Conservation (phyloP, 2,113 vertebrate species). For the Sminthopsis crassicaudata region DNA sequence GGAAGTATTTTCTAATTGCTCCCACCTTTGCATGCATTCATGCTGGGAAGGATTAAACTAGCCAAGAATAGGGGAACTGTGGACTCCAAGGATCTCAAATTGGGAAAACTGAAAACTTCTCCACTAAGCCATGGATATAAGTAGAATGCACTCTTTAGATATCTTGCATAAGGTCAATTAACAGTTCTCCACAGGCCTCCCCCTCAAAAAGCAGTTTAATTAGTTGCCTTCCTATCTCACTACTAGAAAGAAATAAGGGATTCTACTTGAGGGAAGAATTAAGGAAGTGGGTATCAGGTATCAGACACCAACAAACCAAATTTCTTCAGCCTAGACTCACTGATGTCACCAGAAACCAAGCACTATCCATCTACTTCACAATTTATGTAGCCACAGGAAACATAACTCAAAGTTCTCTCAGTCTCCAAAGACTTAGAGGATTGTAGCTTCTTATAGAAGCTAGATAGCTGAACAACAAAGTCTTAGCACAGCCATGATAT, state of each 20-base stretch:
- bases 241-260: conserved; percentile 30
- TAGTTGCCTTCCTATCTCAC: conserved; percentile 9
- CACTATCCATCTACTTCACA: conserved; percentile 6
- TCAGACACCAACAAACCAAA: conserved; percentile 23
- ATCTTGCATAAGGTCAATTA: background rate
- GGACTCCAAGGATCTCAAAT: background rate
- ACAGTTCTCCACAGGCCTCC: conserved; percentile 18
- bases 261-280: background rate
- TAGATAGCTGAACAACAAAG: background rate
- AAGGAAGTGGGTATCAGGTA: conserved; percentile 9
- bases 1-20: background rate
- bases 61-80: background rate
- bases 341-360: background rate
- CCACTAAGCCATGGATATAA: conserved; percentile 8
- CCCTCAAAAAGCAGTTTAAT: background rate
- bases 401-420: background rate
- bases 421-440: background rate
- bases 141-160: conserved; percentile 4
- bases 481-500: background rate
- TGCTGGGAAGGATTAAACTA: background rate
- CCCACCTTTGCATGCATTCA: background rate
- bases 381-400: background rate
- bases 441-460: background rate
- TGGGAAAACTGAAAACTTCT: conserved; percentile 14
- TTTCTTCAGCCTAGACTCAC: conserved; percentile 38